Percentiles rank a stretch among this genome's conserved stretches.
Conservation (phyloP, 2,113 vertebrate genomes). For the Poeciliopsis turrubarensis region DNA sequence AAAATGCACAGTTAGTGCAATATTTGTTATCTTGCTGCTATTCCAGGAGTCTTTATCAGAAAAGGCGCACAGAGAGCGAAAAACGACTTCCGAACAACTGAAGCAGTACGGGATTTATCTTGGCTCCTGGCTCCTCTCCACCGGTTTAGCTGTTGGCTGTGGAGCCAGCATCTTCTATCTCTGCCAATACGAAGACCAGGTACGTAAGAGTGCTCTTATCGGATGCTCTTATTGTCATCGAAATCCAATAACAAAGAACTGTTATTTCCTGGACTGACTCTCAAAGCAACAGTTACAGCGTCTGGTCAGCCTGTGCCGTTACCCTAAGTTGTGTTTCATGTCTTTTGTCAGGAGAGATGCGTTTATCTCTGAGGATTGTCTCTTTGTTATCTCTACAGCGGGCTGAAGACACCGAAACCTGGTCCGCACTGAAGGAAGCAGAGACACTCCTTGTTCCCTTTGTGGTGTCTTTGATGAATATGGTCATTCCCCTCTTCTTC, state of each 20-base stretch:
- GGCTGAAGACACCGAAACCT: constrained; percentile 12
- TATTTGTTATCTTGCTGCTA: constrained; percentile 1
- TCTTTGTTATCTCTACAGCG: constrained; percentile 30
- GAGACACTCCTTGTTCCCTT: constrained; percentile 87
- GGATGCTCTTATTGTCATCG: not conserved
- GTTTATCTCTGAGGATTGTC: not conserved
- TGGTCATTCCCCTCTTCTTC: constrained; percentile 85
- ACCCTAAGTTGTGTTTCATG: constrained; percentile 4
- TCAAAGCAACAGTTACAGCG: not conserved
- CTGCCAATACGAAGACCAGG: constrained; percentile 79
- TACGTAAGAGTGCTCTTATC: constrained; percentile 42
- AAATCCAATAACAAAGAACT: not conserved
- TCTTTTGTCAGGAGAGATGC: not conserved
- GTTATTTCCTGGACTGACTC: not conserved
- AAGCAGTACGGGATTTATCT: constrained; percentile 70
- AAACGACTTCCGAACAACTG: constrained; percentile 72
- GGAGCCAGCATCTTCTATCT: constrained; percentile 85
- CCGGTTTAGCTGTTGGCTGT: constrained; percentile 78
- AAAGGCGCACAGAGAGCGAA: constrained; percentile 51
- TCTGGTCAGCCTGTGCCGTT: not conserved
- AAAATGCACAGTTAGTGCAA: not conserved
- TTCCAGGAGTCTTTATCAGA: constrained; percentile 88
- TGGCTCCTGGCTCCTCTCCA: constrained; percentile 83
- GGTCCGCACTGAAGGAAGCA: constrained; percentile 72
- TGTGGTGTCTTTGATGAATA: constrained; percentile 86